Conservation (phyloP, 2,888 invertebrate species). For the Yponomeuta plumbellus region DNA sequence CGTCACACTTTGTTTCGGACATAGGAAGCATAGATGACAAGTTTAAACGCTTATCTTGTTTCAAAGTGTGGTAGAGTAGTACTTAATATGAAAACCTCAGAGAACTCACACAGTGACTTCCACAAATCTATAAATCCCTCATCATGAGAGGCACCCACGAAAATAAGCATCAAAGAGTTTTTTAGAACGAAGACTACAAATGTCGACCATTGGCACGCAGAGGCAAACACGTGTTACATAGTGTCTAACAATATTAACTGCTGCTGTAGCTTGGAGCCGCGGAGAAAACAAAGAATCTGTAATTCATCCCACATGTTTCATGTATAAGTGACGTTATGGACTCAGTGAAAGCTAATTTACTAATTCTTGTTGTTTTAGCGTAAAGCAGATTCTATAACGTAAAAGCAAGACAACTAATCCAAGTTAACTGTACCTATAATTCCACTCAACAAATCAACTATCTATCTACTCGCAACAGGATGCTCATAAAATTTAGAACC, state of each 20-base stretch:
- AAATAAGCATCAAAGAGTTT: conserved; percentile 74
- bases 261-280: conserved; percentile 45
- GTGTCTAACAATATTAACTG: conserved; percentile 72
- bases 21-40: conserved; percentile 69
- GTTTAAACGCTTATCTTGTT: conserved; percentile 58
- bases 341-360: neutral
- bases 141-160: conserved; percentile 64
- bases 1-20: conserved; percentile 44
- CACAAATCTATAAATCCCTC: conserved; percentile 72
- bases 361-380: neutral
- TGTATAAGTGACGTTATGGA: neutral
- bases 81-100: conserved; percentile 54
- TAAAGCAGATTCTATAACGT: neutral
- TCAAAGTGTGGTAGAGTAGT: conserved; percentile 54
- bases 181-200: conserved; percentile 68
- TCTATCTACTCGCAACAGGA: conserved; percentile 47
- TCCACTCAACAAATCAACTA: conserved; percentile 42
- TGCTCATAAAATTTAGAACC: conserved; percentile 70
- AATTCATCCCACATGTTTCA: neutral
- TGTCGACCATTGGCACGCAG: conserved; percentile 58
- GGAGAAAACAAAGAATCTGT: neutral
- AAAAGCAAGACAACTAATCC: conserved; percentile 37
- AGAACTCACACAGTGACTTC: conserved; percentile 65
- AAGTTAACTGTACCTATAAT: conserved; percentile 36
- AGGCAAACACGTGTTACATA: conserved; percentile 71